Conservation (phyloP, 2,797 vertebrate species). For the Malurus splendens region DNA sequence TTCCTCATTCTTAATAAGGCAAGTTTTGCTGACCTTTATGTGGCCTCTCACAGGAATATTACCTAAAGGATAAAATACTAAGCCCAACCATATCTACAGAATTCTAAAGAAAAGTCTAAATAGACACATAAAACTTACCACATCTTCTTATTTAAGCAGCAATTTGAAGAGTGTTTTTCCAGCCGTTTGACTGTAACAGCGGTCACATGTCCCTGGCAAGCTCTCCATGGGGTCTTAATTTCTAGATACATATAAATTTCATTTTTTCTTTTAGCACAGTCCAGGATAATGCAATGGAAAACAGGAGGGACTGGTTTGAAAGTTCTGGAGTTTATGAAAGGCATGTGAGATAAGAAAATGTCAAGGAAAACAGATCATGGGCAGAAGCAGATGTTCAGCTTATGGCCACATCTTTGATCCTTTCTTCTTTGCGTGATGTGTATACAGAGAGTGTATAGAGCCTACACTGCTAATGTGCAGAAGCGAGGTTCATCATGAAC, state of each 20-base stretch:
- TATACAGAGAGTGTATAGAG: not conserved
- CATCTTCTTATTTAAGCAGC: not conserved
- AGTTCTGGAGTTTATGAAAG: conserved; percentile 32
- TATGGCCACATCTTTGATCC: not conserved
- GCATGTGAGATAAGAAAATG: conserved; percentile 36
- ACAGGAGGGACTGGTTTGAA: not conserved
- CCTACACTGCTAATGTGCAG: not conserved
- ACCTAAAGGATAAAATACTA: not conserved
- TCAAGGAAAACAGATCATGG: conserved; percentile 29
- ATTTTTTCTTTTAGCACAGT: not conserved
- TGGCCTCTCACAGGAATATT: not conserved
- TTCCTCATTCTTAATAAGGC: not conserved
- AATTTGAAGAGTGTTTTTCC: not conserved
- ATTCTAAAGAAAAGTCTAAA: not conserved
- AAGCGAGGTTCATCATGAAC: not conserved
- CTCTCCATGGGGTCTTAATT: not conserved
- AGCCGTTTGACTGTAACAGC: not conserved
- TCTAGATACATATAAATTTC: not conserved
- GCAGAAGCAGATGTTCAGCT: conserved; percentile 47
- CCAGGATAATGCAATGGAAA: not conserved
- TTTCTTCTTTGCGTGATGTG: not conserved
- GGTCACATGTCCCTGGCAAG: not conserved
- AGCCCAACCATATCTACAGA: not conserved
- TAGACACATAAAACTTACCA: not conserved
- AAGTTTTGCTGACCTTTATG: not conserved